phyloP scores from a whole-genome alignment of 2,888 invertebrate species.

The Sphecodes monilicornis region DNA sequence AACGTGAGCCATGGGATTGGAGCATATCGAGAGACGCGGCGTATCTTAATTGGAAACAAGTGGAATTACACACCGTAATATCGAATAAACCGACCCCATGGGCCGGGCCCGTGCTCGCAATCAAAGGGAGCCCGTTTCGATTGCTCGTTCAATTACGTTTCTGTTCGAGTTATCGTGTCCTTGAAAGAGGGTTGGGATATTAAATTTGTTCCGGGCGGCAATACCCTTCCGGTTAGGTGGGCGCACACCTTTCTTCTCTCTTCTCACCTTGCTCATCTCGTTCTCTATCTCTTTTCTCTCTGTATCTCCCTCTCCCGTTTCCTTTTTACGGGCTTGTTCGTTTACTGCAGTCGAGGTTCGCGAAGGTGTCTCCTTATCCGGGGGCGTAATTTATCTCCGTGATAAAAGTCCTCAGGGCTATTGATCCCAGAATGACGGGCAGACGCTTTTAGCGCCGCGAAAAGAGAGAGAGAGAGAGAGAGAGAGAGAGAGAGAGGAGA shows the following conservation, averaged over 20 bases:
- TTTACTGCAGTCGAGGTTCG: conserved; percentile 35
- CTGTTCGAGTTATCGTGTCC: conserved; percentile 27
- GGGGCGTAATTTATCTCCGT: conserved; percentile 62
- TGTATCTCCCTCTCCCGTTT: not conserved
- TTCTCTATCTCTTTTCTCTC: not conserved
- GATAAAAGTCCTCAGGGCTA: conserved; percentile 58
- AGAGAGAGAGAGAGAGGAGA: too few relatives aligned
- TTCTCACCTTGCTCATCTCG: not conserved
- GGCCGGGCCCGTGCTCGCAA: conserved; percentile 13
- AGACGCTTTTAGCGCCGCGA: conserved; percentile 16
- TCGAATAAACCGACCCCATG: conserved; percentile 27
- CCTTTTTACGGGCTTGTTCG: conserved; percentile 45
- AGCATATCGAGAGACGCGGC: not conserved
- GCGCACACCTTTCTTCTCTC: not conserved
- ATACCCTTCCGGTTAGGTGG: conserved; percentile 33
- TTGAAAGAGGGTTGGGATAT: conserved; percentile 40
- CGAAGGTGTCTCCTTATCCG: conserved; percentile 48
- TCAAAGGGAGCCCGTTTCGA: conserved; percentile 36
- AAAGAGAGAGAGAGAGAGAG: not conserved
- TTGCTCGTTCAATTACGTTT: conserved; percentile 44
- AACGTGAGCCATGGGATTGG: not conserved
- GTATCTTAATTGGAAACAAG: conserved; percentile 7
- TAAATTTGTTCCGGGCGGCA: conserved; percentile 53
- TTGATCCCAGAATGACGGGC: conserved; percentile 41
- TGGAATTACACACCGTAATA: conserved; percentile 16